These are phyloP conservation scores for Siniperca chuatsi DNA, from an alignment of 2,113 vertebrate species.

Conservation along the genomic window DNA sequence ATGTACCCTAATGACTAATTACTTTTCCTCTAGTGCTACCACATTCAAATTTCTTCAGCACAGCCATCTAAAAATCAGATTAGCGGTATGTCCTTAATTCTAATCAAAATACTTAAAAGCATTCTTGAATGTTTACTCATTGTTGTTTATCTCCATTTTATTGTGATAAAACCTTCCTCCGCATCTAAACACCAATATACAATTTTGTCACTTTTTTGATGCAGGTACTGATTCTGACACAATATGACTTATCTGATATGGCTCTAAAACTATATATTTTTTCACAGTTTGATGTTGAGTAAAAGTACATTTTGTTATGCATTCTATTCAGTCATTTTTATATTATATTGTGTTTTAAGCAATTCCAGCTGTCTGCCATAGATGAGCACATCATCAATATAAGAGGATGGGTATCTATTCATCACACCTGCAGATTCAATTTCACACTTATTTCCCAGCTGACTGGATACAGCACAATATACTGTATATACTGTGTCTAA, in stretches of 20 bases:
- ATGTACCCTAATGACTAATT: no score
- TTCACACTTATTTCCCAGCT: constrained; percentile 42
- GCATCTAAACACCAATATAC: not conserved
- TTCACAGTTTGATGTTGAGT: not conserved
- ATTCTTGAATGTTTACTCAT: not conserved
- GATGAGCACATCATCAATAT: not conserved
- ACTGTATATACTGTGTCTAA: not conserved
- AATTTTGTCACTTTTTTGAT: not conserved
- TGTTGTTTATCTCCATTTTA: not conserved
- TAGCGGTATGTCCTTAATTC: not conserved
- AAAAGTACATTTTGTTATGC: not conserved
- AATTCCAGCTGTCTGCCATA: not conserved
- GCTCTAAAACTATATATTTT: not conserved
- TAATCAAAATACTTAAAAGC: not conserved
- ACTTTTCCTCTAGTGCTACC: not conserved
- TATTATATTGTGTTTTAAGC: not conserved
- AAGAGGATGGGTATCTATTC: not conserved
- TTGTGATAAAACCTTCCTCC: not conserved
- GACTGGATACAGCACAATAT: not conserved
- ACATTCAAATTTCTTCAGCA: not conserved
- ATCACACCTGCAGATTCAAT: constrained; percentile 9
- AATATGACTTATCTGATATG: not conserved
- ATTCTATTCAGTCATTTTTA: not conserved
- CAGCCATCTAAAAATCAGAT: not conserved
- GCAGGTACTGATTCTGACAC: not conserved